Conservation (phyloP, 2,113 vertebrate species). For the Fregetta grallaria region DNA sequence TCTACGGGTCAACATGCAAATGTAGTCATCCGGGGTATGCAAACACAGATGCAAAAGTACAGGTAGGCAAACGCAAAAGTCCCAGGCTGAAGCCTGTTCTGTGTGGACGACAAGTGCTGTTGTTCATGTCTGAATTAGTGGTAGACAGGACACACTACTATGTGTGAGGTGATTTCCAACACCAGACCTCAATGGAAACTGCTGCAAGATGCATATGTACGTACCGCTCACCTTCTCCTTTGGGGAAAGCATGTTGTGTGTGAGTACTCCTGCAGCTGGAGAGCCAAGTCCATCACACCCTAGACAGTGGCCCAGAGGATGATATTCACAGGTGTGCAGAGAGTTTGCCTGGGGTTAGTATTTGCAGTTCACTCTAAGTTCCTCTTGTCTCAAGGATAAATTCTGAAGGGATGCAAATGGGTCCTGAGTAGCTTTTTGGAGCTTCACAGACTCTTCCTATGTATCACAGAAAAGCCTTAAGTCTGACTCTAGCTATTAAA, state of each 20-base stretch:
- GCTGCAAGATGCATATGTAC: not conserved
- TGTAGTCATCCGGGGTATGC: not conserved
- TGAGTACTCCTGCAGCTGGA: not conserved
- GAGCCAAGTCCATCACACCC: not conserved
- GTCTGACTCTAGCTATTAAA: not conserved
- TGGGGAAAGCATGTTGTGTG: not conserved
- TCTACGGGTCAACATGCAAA: not conserved
- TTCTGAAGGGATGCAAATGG: not conserved
- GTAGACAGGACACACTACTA: not conserved
- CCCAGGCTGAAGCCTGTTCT: not conserved
- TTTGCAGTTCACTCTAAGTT: not conserved
- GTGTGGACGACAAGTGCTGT: not conserved
- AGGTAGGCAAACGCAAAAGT: not conserved
- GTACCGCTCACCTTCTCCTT: not conserved
- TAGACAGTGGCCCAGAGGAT: not conserved
- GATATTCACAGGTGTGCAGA: rapidly evolving
- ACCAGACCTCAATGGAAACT: not conserved
- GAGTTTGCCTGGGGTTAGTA: not conserved
- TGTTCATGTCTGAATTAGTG: not conserved
- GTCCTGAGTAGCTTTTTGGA: not conserved
- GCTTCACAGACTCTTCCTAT: not conserved
- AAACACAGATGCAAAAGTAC: not conserved
- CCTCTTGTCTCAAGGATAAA: not conserved
- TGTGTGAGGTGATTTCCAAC: not conserved
- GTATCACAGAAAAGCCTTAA: not conserved